Evolutionary conservation across 1,140 invertebrate genomes (phyloP).

Genomic region (Euschistus heros): DNA sequence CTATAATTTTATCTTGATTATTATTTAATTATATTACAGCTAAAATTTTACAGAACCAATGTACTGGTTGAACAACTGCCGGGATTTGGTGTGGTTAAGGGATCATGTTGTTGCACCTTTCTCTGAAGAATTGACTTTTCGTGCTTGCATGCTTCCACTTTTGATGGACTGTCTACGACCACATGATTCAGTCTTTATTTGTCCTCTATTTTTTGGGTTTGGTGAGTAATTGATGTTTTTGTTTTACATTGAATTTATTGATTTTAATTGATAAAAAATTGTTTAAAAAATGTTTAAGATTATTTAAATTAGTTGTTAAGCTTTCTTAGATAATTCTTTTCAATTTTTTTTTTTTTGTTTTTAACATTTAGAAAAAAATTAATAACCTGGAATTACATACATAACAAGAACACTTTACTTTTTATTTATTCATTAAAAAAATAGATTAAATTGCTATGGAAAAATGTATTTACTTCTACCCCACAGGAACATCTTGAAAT

Average conservation of each 20-base stretch:
- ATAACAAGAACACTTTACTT: neutral
- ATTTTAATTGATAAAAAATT: neutral
- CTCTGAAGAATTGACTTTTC: constrained; percentile 88
- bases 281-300: neutral
- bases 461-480: no score
- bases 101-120: constrained; percentile 85
- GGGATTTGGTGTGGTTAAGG: constrained; percentile 73
- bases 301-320: neutral
- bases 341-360: neutral
- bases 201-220: constrained; percentile 85
- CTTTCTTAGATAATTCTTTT: neutral
- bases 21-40: constrained; percentile 18
- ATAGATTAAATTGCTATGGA: no score
- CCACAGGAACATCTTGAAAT: no score
- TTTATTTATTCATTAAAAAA: no score
- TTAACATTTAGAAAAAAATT: neutral
- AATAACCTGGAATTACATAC: neutral
- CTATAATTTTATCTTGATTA: constrained; percentile 13
- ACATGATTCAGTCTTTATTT: constrained; percentile 64
- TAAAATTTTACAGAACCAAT: constrained; percentile 48
- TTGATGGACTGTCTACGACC: constrained; percentile 72
- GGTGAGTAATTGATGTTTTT: constrained; percentile 40
- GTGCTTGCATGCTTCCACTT: constrained; percentile 87
- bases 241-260: neutral
- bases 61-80: constrained; percentile 59